Base-by-base conservation (phyloP, 2,888 invertebrate genomes). In the Ctenicera cuprea region DNA sequence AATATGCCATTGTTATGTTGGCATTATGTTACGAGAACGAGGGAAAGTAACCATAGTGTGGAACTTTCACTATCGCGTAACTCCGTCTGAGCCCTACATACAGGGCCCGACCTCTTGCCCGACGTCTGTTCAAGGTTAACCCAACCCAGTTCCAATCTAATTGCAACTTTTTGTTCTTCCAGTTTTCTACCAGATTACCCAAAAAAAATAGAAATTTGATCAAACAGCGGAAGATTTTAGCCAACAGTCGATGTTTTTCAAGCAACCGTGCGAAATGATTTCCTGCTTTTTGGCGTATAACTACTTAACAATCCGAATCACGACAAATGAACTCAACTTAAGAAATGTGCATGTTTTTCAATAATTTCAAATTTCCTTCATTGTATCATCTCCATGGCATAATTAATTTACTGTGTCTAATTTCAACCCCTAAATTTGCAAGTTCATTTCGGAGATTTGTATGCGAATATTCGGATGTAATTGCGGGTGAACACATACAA, bases 41-140 rank as follows among this genome's bases (percentile, higher is more conserved):
- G 86, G 84, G 86, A 87, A 87, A 87, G 86, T 87, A 83, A 83
- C 82, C 83, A 83, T 85, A 85, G 80, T 85, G 84, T 85, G 84
- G 83, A 84, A 87, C 87, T 87, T 87, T 87, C 87, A 86, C 87
- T 85, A 86, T 86, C 86, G 84, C 86, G 86, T 86, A 87, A 86
- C 83, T 82, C 62, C 45, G 71, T 74, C 76, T 76, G 70, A 74
- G 73, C 76, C 73, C 73, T 76, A 71, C 65, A 71, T 74, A 74
- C 73, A 71, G 67, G 76, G 67, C 70, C 67, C 72, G 52, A 69
- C 64, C 41, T 33, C 61, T 64, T 73, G 67, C 70, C 67, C 72
- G 52, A 69, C 64, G 48, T 33, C 61, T 64, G 64, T 76, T 75
- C 74, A 76, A 75, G 76, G 76, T 72, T 74, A 76, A 70, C 62